Conservation (phyloP, 2,888 invertebrate species). For the Diachrysia chrysitis region DNA sequence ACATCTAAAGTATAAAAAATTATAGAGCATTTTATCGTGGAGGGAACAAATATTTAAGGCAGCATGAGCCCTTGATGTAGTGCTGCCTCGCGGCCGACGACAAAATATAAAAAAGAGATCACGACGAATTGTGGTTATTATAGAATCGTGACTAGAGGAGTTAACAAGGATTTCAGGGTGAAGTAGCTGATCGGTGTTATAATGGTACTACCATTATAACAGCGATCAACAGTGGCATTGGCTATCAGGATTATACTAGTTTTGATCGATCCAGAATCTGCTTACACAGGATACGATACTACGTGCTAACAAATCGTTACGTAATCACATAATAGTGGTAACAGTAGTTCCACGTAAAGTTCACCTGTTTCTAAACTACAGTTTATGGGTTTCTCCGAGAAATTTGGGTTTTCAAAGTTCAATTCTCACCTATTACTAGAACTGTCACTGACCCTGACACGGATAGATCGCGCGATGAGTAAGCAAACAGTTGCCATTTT, state of each 20-base stretch:
- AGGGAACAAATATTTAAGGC: constrained; percentile 31
- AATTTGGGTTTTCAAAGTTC: constrained; percentile 8
- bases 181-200: constrained; percentile 9
- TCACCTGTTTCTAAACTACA: neutral
- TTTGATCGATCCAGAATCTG: constrained; percentile 25
- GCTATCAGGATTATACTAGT: constrained; percentile 21
- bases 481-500: constrained; percentile 36
- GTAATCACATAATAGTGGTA: constrained; percentile 25
- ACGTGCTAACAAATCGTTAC: constrained; percentile 8
- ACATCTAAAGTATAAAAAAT: constrained; percentile 32
- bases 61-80: constrained; percentile 38
- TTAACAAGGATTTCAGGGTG: constrained; percentile 21
- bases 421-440: constrained; percentile 19
- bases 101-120: constrained; percentile 44
- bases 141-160: constrained; percentile 30
- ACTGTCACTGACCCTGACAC: constrained; percentile 43
- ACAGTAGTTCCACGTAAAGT: neutral
- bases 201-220: constrained; percentile 11
- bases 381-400: neutral
- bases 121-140: constrained; percentile 44
- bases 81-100: constrained; percentile 13
- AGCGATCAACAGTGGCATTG: no score
- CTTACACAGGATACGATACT: constrained; percentile 29
- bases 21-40: constrained; percentile 26
- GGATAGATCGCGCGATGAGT: constrained; percentile 38